Conservation (phyloP, 2,888 invertebrate genomes). For the Psylliodes chrysocephalus region DNA sequence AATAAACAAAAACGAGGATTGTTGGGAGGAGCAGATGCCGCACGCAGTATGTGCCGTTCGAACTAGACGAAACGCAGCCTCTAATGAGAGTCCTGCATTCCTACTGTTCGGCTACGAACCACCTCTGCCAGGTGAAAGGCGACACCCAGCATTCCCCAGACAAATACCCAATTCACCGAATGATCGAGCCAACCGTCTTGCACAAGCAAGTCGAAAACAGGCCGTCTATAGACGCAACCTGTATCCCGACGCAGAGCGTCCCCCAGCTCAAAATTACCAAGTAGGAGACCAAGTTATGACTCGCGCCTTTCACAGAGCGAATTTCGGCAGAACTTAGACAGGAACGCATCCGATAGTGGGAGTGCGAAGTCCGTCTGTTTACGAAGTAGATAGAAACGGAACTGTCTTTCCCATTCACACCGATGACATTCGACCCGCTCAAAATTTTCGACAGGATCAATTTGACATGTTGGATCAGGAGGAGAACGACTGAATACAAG, state of each 20-base stretch:
- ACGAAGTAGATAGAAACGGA: neutral
- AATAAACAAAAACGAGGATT: neutral
- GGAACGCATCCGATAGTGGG: neutral
- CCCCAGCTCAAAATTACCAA: neutral
- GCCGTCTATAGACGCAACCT: neutral
- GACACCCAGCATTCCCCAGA: neutral
- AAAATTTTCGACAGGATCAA: neutral
- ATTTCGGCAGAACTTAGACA: conserved; percentile 7
- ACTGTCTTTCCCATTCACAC: neutral
- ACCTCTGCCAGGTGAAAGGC: neutral
- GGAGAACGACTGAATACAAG: no score
- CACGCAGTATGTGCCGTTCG: neutral
- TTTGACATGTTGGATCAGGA: no score
- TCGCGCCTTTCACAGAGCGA: neutral
- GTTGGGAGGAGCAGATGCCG: neutral
- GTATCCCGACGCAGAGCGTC: neutral
- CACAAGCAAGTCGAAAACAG: neutral
- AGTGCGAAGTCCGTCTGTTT: neutral
- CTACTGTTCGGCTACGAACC: neutral
- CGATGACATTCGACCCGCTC: neutral
- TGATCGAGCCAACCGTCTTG: neutral
- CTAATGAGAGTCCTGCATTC: neutral
- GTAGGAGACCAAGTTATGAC: neutral
- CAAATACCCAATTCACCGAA: neutral
- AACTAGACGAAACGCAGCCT: neutral